These are phyloP conservation scores for Diachasmimorpha longicaudata DNA, from an alignment of 1,140 invertebrate genomes.

Conservation along the genomic window DNA sequence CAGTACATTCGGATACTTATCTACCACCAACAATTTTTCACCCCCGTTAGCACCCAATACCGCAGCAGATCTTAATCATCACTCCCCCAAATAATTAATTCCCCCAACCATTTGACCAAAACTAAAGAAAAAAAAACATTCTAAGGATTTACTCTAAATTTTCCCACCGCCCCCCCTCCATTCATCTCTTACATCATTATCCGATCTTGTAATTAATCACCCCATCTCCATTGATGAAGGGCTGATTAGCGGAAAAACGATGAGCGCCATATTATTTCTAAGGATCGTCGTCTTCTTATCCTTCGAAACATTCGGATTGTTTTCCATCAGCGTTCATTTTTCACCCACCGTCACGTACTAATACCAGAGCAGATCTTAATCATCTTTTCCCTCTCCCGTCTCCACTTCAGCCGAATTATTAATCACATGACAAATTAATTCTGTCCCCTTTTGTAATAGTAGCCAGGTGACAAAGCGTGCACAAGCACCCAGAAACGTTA, in stretches of 20 bases:
- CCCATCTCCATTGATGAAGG: too few relatives aligned
- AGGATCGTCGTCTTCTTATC: background rate
- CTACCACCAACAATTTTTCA: background rate
- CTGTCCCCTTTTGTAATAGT: background rate
- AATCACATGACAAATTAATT: constrained; percentile 7
- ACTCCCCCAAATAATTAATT: background rate
- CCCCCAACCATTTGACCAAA: too few relatives aligned
- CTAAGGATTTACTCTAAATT: background rate
- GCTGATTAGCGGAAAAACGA: too few relatives aligned
- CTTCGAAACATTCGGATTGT: background rate
- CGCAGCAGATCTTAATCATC: background rate
- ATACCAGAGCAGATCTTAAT: background rate
- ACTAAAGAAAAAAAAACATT: too few relatives aligned
- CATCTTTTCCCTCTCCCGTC: too few relatives aligned
- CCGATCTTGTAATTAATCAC: too few relatives aligned
- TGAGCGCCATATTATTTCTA: too few relatives aligned
- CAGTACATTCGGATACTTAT: background rate
- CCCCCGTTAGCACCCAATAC: background rate
- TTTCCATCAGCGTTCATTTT: background rate
- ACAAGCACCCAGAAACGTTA: background rate
- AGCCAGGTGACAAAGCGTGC: background rate
- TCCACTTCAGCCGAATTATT: background rate
- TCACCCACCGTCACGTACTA: background rate
- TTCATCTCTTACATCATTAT: background rate
- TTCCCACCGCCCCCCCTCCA: background rate